Conservation (phyloP, 2,113 vertebrate species). For the Coryphaenoides rupestris region DNA sequence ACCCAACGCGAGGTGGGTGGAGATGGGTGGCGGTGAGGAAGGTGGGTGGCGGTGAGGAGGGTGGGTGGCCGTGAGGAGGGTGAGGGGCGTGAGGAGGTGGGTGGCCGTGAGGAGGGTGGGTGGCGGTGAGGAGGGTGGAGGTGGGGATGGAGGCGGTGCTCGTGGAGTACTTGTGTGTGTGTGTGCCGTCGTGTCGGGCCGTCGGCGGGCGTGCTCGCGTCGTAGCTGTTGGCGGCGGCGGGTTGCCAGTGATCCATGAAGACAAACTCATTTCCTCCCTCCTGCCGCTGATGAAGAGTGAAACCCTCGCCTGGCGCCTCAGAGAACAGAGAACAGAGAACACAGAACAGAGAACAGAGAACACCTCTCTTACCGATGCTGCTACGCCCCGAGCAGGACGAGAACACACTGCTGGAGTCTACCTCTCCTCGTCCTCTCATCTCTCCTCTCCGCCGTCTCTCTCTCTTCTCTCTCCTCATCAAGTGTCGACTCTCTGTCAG, state of each 20-base stretch:
- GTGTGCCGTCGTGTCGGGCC: neutral
- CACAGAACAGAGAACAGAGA: too few relatives aligned
- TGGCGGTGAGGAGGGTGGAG: too few relatives aligned
- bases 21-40: slow-evolving; percentile 7
- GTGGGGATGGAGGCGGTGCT: neutral
- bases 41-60: slow-evolving; percentile 17
- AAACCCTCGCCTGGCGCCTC: slow-evolving; percentile 46
- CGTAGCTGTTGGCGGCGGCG: slow-evolving; percentile 30
- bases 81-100: slow-evolving; percentile 28
- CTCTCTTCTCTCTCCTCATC: slow-evolving; percentile 1
- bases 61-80: neutral
- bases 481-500: too few relatives aligned
- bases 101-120: neutral
- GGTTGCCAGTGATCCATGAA: slow-evolving; percentile 36
- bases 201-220: neutral
- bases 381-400: slow-evolving; percentile 24
- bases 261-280: slow-evolving; percentile 62
- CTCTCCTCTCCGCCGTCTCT: neutral
- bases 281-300: slow-evolving; percentile 57
- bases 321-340: too few relatives aligned
- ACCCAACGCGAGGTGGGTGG: too few relatives aligned
- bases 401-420: too few relatives aligned
- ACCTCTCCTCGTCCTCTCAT: neutral
- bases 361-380: slow-evolving; percentile 39
- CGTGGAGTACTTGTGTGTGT: neutral